Evolutionary conservation across 1,140 invertebrate species (phyloP), one percentile per base, ranked within the genome.

Genomic region (Cecropterus lyciades): DNA sequence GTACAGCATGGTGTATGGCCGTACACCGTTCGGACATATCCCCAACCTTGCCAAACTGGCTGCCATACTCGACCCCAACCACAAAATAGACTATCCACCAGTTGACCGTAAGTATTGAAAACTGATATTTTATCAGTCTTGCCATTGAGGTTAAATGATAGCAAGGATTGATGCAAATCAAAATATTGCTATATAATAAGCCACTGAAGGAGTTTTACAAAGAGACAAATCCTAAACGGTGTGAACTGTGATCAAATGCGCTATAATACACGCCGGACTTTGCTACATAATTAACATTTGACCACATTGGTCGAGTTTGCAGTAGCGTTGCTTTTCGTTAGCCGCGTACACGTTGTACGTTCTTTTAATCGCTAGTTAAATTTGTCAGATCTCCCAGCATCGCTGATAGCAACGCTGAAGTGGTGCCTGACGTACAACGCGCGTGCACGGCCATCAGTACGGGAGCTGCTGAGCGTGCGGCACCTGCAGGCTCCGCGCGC

Each of bases 1-100:
- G 17, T 99, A 99, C 87, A 95, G 97, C 85, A 93, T 99, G 84
- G 94, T 98, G 9, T 99, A 99, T 89, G 96, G 97, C 1, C 93
- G 94, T 56, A 98, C 98, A 0, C 99, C 99, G 3, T 99, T 99
- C 90, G 95, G 97, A 33, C 95, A 98, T 82, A 95, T 99, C 45
- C 93, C 94, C 10, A 94, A 96, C 78, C 92, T 95, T 7, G 93
- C 93, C 4, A 99, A 99, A 92, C 94, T 99, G 13, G 93, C 93
- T 56, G 97, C 97, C 6, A 99, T 99, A 57, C 94, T 95, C 2
- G 95, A 97, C 93, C 95, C 95, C 8, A 93, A 95, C 10, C 94
- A 95, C 51, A 87, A 90, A 37, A 98, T 99, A 67, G 91, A 95
- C 14, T 99, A 97, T 91, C 95, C 96, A 43, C 77, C 87, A 5